Evolutionary conservation across 2,888 invertebrate genomes (phyloP).

Genomic region (Eulithis prunata): DNA sequence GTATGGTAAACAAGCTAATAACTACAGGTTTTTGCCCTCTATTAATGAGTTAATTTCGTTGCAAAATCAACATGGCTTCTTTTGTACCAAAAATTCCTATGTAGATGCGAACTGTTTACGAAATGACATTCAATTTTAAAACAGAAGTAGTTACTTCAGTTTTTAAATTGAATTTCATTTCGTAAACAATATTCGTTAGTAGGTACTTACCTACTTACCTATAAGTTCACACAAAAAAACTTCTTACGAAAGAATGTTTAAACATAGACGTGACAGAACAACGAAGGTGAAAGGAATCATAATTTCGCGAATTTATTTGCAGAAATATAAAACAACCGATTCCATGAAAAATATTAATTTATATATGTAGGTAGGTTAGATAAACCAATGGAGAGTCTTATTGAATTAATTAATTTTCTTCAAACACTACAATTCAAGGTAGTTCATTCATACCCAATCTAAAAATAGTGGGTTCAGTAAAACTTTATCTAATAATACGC

Average conservation of each 20-base stretch:
- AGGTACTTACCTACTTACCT: too few species aligned
- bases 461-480: constrained; percentile 16
- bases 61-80: neutral
- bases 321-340: too few species aligned
- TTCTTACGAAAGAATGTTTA: too few species aligned
- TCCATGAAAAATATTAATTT: too few species aligned
- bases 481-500: constrained; percentile 19
- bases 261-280: neutral
- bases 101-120: neutral
- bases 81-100: neutral
- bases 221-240: too few species aligned
- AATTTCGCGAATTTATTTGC: neutral
- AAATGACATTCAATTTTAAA: neutral
- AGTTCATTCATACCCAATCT: neutral
- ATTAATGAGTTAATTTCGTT: neutral
- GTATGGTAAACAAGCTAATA: constrained; percentile 7
- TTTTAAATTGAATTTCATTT: too few species aligned
- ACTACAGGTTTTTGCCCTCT: neutral
- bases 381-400: too few species aligned
- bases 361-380: too few species aligned
- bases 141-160: neutral
- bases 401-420: too few species aligned
- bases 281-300: neutral
- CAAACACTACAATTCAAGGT: too few species aligned
- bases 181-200: too few species aligned